Evolutionary conservation across 2,797 vertebrate species (phyloP), one percentile per base, ranked within the genome.

Genomic region (Brotula barbata): DNA sequence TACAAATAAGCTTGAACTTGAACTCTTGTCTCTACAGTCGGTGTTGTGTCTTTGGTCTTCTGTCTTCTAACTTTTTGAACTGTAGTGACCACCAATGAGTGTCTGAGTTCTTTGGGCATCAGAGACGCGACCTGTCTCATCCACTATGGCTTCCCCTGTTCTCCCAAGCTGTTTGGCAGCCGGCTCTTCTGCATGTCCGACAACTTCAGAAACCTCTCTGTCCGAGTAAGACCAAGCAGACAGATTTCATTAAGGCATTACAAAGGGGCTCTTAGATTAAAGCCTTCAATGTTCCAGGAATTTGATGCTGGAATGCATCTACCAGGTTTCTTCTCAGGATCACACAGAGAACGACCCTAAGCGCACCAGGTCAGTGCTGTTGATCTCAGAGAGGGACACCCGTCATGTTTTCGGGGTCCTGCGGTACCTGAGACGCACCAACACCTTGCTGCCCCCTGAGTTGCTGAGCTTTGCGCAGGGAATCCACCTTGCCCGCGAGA

Each of bases 91-190:
- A 95, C 93, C n/a, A 89, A 91, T 28, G 89, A 92, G 11, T 96
- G 92, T 64, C 36, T 93, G 34, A 85, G 84, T 9, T 78, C 88
- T 21, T 55, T 95, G 58, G 86, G 88, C 57, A 91, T 98, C 75
- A 91, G 85, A 6, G 95, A 99, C 46, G 96, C 95, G 7, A 93
- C 91, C 0, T 92, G 93, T 1, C 90, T 98, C 3, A 72, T 98
- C 64, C 96, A 99, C 75, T 97, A 93, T 59, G 86, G 87, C 78
- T 95, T 97, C 63, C 95, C 96, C 4, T 39, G 80, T 2, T 92
- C 93, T 2, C 91, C 83, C 1, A 92, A 75, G 64, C 40, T 86
- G 7, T 94, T 98, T 17, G 93, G 93, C 60, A 85, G 76, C 2
- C 92, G 95, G 2, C 89, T 98, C 0, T 88, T 87, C 39, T 91